phyloP scores from a whole-genome alignment of 1,140 invertebrate genomes.

The Periplaneta americana region DNA sequence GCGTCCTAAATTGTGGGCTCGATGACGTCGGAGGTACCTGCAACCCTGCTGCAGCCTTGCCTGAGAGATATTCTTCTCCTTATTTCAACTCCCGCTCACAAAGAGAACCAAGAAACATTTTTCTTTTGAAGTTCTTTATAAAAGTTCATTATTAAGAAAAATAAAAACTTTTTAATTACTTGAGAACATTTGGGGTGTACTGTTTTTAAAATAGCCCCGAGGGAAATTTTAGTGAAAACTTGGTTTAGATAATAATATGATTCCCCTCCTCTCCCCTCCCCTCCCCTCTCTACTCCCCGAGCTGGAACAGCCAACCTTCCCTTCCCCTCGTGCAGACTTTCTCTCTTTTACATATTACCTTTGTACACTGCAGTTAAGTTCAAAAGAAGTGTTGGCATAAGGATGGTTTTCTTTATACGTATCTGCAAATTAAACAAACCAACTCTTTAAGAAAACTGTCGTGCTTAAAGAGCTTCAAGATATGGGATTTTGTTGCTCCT shows the following conservation, averaged over 20 bases:
- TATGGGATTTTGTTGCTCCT: not conserved
- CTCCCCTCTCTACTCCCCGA: not conserved
- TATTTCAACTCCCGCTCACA: not conserved
- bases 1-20: too few species aligned
- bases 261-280: not conserved
- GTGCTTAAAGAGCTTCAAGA: not conserved
- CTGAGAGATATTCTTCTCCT: not conserved
- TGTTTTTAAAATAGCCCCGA: not conserved
- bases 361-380: not conserved
- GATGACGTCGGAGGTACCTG: too few species aligned
- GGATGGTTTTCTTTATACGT: not conserved
- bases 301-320: not conserved
- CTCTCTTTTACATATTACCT: not conserved
- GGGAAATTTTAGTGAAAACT: not conserved
- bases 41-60: too few species aligned
- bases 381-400: not conserved
- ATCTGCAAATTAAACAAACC: not conserved
- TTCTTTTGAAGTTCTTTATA: not conserved
- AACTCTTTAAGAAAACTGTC: not conserved
- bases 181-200: not conserved
- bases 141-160: not conserved
- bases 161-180: not conserved
- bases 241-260: not conserved
- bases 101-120: not conserved
- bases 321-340: not conserved